These are phyloP conservation scores for Loxodonta africana DNA, from an alignment of 2,113 vertebrate species.

Conservation along the genomic window DNA sequence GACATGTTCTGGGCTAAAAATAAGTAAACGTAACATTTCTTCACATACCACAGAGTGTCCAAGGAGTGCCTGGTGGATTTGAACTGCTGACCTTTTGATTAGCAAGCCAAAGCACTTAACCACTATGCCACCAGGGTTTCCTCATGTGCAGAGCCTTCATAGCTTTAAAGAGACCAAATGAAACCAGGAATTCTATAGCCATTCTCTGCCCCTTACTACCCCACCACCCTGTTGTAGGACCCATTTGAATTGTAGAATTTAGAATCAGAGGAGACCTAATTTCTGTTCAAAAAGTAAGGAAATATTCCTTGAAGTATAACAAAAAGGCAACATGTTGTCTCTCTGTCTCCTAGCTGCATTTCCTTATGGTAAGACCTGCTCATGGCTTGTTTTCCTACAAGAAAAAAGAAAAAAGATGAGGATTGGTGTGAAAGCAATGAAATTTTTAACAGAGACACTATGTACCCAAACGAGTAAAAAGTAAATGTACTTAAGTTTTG, in stretches of 20 bases:
- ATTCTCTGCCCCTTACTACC: neutral
- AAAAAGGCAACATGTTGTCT: neutral
- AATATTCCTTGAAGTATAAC: neutral
- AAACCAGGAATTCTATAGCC: neutral
- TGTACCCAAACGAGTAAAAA: too few relatives aligned
- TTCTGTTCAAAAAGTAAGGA: neutral
- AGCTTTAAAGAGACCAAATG: neutral
- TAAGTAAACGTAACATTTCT: neutral
- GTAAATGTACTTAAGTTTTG: neutral
- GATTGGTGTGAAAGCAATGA: neutral
- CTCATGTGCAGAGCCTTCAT: neutral
- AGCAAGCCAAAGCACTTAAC: too few relatives aligned
- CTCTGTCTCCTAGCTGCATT: neutral
- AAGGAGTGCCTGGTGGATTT: too few relatives aligned
- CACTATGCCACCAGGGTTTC: too few relatives aligned
- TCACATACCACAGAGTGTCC: neutral
- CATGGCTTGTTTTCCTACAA: constrained; percentile 11
- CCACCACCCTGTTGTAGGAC: neutral
- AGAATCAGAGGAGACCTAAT: neutral
- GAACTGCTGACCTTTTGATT: too few relatives aligned
- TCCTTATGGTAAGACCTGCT: neutral
- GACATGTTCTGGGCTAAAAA: too few relatives aligned
- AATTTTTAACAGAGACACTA: neutral
- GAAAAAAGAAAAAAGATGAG: neutral
- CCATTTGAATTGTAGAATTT: neutral